A percentile compares a stretch with the other conserved stretches of the same genome.
These are phyloP conservation scores for Megastigmus dorsalis DNA, from an alignment of 2,888 invertebrate species.

Conservation along the genomic window DNA sequence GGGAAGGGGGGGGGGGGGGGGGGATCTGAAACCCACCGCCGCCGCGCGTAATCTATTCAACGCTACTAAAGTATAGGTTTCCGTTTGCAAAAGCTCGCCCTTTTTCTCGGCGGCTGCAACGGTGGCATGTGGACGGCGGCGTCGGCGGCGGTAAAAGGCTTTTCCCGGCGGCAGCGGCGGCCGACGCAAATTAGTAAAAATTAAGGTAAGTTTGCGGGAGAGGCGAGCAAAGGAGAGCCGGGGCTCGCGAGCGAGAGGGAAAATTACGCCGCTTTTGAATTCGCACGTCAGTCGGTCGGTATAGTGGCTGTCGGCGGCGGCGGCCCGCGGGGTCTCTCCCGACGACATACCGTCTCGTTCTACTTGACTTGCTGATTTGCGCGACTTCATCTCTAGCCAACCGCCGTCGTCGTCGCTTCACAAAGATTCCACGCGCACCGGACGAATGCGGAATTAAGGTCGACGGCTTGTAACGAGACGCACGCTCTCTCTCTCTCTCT, in stretches of 20 bases:
- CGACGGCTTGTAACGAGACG: constrained; percentile 1
- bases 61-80: background rate
- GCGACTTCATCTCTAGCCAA: constrained; percentile 7
- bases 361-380: constrained; percentile 46
- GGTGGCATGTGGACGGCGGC: too few species aligned
- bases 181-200: constrained; percentile 32
- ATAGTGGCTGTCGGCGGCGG: too few species aligned
- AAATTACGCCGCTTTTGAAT: constrained; percentile 35
- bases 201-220: constrained; percentile 5
- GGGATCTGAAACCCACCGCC: too few species aligned
- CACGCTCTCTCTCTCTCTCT: background rate
- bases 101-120: background rate
- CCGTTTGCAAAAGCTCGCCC: constrained; percentile 1
- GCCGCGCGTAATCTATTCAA: background rate
- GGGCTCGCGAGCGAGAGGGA: background rate
- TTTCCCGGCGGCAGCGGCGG: background rate
- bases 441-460: constrained; percentile 23
- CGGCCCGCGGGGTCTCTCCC: too few species aligned
- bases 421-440: too few species aligned
- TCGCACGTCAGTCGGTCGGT: background rate
- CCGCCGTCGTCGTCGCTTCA: background rate
- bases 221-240: background rate
- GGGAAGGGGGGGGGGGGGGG: too few species aligned
- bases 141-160: background rate
- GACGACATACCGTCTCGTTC: background rate